phyloP scores from a whole-genome alignment of 2,113 vertebrate species.

The Rhizomys pruinosus region DNA sequence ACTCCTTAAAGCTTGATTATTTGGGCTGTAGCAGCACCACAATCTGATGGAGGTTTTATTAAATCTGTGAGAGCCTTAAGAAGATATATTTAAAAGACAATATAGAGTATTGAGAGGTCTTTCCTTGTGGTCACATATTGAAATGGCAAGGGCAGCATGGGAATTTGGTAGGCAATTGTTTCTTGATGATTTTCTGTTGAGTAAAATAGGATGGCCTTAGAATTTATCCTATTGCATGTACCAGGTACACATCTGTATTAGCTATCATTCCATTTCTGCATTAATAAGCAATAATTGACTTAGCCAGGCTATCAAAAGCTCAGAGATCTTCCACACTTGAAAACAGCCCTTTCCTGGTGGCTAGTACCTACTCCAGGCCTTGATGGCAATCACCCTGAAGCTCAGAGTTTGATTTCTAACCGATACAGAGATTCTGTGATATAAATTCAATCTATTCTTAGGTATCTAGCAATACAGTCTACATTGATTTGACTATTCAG shows the following conservation, averaged over 20 bases:
- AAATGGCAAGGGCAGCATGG: conserved; percentile 39
- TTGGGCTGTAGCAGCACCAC: conserved; percentile 9
- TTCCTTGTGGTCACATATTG: conserved; percentile 1
- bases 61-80: conserved; percentile 74
- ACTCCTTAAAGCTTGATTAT: conserved; percentile 71
- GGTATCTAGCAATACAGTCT: conserved; percentile 9
- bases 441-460: not conserved
- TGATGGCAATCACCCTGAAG: not conserved
- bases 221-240: not conserved
- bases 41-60: conserved; percentile 74
- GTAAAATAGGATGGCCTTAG: not conserved
- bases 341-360: not conserved
- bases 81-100: conserved; percentile 72
- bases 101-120: conserved; percentile 5
- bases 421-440: not conserved
- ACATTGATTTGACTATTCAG: not conserved
- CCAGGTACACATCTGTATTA: not conserved
- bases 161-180: conserved; percentile 9
- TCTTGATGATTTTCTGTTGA: conserved; percentile 10
- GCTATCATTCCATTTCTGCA: conserved; percentile 24
- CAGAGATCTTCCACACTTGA: not conserved
- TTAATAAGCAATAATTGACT: conserved; percentile 25
- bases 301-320: not conserved
- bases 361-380: not conserved
- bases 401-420: conserved; percentile 41